Base-by-base conservation (phyloP, 2,797 vertebrate species). In the Craterocephalus amniculus region DNA sequence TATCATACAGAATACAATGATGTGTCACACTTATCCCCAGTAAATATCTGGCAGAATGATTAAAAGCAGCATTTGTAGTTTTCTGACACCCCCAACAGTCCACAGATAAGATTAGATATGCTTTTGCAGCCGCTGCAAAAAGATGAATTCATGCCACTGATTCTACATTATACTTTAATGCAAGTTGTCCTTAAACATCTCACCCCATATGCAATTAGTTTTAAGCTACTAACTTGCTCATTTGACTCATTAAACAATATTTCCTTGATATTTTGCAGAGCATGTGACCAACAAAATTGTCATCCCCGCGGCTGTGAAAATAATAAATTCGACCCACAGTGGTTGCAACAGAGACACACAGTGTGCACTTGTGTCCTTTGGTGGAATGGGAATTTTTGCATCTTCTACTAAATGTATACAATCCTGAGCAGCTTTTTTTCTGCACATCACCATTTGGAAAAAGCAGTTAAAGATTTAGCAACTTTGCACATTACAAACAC, bases 311-410 rank as follows among this genome's bases (percentile, higher is more conserved):
- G 3, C 64, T 1, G 57, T 57, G 43, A 49, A 64, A 40, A 57
- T 72, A 70, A 83, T 81, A 54, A 4, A 61, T 85, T 79, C 1
- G 5, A 1, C 20, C 10, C 52, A 48, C 48, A 69, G 4, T 70
- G 27, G 24, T 48, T 14, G 14, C 16, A 35, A 52, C 63, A 78
- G 66, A 73, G 60, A 31, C 3, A 3, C 2, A 2, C 49, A 55
- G 49, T 75, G 51, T 83, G 36, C 36, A 16, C 38, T 40, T 40
- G 14, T 40, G 38, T 18, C 38, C 3, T 40, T 40, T 0, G 5
- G 38, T 18, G 38, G 38, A 40, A 40, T 40, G 5, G 38, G 18
- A 18, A 16, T 18, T 0, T 40, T 40, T 40, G 12, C 3, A 4
- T 40, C 38, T 18, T 40, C 16, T 16, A 16, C 14, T 40, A 40